Base-by-base conservation (phyloP, 1,140 invertebrate species). In the Drosophila parabipectinata region DNA sequence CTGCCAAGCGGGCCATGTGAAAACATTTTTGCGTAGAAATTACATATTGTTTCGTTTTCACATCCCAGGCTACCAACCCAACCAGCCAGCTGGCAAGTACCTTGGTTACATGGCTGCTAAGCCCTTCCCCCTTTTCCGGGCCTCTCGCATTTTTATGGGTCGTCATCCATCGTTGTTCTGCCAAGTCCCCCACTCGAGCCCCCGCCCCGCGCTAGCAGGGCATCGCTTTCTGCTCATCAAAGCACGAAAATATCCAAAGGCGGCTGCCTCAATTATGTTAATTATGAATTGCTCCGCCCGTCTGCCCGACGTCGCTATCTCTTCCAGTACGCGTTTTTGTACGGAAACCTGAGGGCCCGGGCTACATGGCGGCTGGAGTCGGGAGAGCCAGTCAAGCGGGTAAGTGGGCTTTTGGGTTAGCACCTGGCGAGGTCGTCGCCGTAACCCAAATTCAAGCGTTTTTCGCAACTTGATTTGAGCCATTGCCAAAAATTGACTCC, bases 1-100 rank as follows among this genome's bases (percentile, higher is more conserved):
- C 24, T 48, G 62, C 9, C 34, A 50, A 52, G n/a, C 45, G 45
- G 45, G 62, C 26, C 51, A 69, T 68, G 66, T 39, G 63, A 69
- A 69, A 69, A 69, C 51, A 69, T 69, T 69, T 69, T 69, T 69
- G 66, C 66, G 66, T 69, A 69, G 66, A 69, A 69, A 69, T 69
- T 69, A 69, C 66, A 69, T 69, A 69, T 69, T 69, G 66, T 68
- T 69, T 68, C 63, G 66, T 68, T 68, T 69, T 56, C 41, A 51
- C 63, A 66, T 66, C 45, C 58, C 62, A 64, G 30, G 12, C 39
- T 14, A 44, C 39, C n/a, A n/a, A n/a, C 21, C 26, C 15, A 12
- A 41, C 10, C 41, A 15, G 6, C n/a, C n/a, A 7, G 41, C 34
- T n/a, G 41, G 39, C 41, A 34, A 37, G 45, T 37, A 59, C 57